Evolutionary conservation across 2,113 vertebrate genomes (phyloP).

Genomic region (Rousettus leschenaultii): DNA sequence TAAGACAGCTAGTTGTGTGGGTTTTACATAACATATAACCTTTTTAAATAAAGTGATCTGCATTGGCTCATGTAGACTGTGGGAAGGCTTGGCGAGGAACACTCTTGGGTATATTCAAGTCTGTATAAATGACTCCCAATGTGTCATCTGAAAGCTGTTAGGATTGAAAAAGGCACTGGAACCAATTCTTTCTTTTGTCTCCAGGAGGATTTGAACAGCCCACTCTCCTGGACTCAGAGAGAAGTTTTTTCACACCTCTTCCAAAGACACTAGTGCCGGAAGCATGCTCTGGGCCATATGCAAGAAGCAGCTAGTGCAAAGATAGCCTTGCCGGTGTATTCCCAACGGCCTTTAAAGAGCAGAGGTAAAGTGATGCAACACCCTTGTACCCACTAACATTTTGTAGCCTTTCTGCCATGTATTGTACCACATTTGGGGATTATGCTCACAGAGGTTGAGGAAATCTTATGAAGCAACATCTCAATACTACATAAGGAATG

Average conservation of each 20-base stretch:
- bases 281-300: conserved; percentile 65
- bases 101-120: conserved; percentile 70
- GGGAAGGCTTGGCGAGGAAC: conserved; percentile 75
- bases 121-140: conserved; percentile 77
- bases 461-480: not conserved
- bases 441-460: not conserved
- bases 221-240: conserved; percentile 75
- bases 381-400: not conserved
- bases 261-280: conserved; percentile 62
- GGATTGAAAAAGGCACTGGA: conserved; percentile 77
- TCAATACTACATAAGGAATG: not conserved
- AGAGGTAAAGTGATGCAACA: conserved; percentile 27
- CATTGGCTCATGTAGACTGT: conserved; percentile 72
- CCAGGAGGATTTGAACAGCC: conserved; percentile 73
- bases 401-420: not conserved
- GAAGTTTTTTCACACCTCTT: conserved; percentile 75
- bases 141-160: conserved; percentile 78
- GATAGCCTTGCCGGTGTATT: conserved; percentile 1
- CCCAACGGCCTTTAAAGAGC: conserved; percentile 63
- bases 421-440: not conserved
- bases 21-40: conserved; percentile 77
- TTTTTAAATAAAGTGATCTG: conserved; percentile 77
- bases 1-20: conserved; percentile 68
- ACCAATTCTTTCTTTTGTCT: conserved; percentile 76
- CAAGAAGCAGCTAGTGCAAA: conserved; percentile 44